Percentiles rank a stretch among this genome's conserved stretches.
These are phyloP conservation scores for Aphaenogaster rudis DNA, from an alignment of 1,140 invertebrate genomes.

Conservation along the genomic window DNA sequence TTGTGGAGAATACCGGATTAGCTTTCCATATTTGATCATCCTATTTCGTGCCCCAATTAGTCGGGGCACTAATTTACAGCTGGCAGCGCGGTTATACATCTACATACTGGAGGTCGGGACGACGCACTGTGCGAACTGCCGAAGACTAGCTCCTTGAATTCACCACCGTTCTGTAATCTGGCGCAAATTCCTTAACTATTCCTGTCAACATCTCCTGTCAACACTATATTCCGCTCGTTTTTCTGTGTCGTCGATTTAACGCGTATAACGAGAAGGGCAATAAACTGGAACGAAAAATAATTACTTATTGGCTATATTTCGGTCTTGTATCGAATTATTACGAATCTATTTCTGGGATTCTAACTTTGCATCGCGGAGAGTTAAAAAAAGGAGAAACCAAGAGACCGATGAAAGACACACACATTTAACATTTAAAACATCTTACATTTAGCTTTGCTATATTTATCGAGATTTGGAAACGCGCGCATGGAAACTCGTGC, in stretches of 20 bases:
- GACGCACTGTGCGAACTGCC: slow-evolving; percentile 48
- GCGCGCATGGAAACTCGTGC: not conserved
- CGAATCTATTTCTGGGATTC: not conserved
- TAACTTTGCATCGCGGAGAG: not conserved
- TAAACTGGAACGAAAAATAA: not conserved
- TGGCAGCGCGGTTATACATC: slow-evolving; percentile 51
- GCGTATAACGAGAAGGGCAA: not conserved
- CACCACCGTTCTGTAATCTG: slow-evolving; percentile 41
- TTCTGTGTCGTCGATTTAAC: not conserved
- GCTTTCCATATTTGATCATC: slow-evolving; percentile 65
- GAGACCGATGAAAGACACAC: not conserved
- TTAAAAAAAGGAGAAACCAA: not conserved
- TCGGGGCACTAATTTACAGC: slow-evolving; percentile 61
- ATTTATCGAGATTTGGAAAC: not conserved
- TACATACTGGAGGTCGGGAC: slow-evolving; percentile 54
- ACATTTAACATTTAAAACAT: not conserved
- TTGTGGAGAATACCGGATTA: slow-evolving; percentile 61
- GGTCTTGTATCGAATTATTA: not conserved
- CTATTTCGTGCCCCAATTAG: slow-evolving; percentile 65
- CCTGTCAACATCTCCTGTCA: slow-evolving; percentile 41
- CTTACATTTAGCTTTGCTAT: not conserved
- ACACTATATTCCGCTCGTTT: not conserved
- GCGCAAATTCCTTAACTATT: slow-evolving; percentile 59
- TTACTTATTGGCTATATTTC: not conserved
- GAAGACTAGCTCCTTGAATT: slow-evolving; percentile 60